A percentile compares a stretch with the other conserved stretches of the same genome.
phyloP scores from a whole-genome alignment of 2,113 vertebrate species.

The Dendrocopos noguchii region DNA sequence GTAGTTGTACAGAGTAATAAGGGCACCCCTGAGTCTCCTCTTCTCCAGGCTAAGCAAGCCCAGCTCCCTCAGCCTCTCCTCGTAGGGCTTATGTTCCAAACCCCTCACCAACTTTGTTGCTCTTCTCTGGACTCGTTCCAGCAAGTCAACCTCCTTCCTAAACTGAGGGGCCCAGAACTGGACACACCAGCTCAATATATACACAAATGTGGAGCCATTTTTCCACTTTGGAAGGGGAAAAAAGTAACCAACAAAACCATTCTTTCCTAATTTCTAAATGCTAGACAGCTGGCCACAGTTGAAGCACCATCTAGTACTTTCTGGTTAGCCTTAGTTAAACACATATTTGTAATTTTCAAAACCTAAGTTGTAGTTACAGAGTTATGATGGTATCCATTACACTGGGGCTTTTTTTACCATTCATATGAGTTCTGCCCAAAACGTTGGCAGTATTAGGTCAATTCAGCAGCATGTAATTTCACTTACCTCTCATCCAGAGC shows the following conservation, averaged over 20 bases:
- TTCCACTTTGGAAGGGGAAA: not conserved
- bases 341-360: constrained; percentile 32
- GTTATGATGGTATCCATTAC: constrained; percentile 49
- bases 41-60: too few relatives aligned
- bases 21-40: too few relatives aligned
- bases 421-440: not conserved
- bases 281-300: constrained; percentile 9
- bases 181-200: not conserved
- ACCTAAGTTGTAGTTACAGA: constrained; percentile 17
- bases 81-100: too few relatives aligned
- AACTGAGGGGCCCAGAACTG: too few relatives aligned
- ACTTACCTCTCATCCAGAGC: constrained; percentile 26
- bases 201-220: not conserved
- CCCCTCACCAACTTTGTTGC: too few relatives aligned
- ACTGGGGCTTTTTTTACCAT: constrained; percentile 8
- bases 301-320: constrained; percentile 7
- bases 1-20: too few relatives aligned
- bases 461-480: constrained; percentile 37
- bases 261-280: constrained; percentile 38
- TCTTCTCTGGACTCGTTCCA: too few relatives aligned
- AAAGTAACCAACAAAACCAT: not conserved
- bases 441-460: not conserved
- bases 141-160: too few relatives aligned
- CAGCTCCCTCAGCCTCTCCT: too few relatives aligned
- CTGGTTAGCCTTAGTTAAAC: constrained; percentile 38